Base-by-base conservation (phyloP, 2,797 vertebrate genomes). In the Uromys caudimaculatus region DNA sequence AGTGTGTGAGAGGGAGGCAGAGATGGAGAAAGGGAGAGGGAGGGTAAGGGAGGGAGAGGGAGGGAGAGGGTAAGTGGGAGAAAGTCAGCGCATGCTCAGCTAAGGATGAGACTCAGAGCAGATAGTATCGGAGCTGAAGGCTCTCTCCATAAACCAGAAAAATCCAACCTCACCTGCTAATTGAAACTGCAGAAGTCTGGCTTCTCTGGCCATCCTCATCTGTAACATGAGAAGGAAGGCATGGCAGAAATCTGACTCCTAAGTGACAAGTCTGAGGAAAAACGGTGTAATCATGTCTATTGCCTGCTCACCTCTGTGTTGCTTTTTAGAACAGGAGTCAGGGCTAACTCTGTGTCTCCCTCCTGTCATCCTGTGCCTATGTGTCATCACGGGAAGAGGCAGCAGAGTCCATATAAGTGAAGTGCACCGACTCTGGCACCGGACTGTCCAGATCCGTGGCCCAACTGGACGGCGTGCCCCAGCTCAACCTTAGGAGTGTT, bases 71-170 rank as follows among this genome's bases (percentile, higher is more conserved):
- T 11, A 3, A 27, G 29, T 38, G 41, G 50, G 41, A 23, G 50
- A 76, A 14, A 27, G 21, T 21, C 14, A 62, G 29, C 50, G 67
- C 67, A 56, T 73, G 85, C 85, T 88, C 47, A 52, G 52, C 58
- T 60, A 50, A 58, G 23, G 83, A 58, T 81, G 71, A 96, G 50
- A 67, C 38, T 1, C 23, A 82, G 44, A 64, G 44, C 32, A 29
- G 32, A 77, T 0, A 52, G 41, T 67, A 23, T 60, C 47, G 47
- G 56, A 77, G 8, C 44, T 41, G 5, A 73, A 89, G 76, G 54
- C 52, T 91, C 83, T 91, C 79, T 64, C 44, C 84, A 69, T 58
- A 91, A 67, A 92, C 85, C 24, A 50, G 81, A 84, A 64, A 71
- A 88, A 77, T 73, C 81, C 41, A 77, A 76, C 56, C 84, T 94